These are phyloP conservation scores for Drosophila pruinosa DNA, from an alignment of 1,140 invertebrate species.

Conservation along the genomic window DNA sequence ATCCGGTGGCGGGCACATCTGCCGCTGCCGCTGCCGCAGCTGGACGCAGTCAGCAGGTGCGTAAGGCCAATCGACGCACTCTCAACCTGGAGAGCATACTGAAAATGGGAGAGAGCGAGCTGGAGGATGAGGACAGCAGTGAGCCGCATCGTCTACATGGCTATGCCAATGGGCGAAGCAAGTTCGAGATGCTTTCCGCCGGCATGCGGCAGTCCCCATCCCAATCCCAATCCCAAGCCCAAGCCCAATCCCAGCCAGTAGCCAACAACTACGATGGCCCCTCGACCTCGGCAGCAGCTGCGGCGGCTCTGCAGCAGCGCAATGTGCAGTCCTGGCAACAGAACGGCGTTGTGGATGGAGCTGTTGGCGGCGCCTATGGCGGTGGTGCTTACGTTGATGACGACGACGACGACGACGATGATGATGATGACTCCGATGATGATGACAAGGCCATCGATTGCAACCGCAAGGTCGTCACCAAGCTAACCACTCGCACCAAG, in stretches of 20 bases:
- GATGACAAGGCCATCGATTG: constrained; percentile 35
- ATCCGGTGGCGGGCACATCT: background rate
- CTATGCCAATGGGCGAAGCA: constrained; percentile 21
- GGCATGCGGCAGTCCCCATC: constrained; percentile 17
- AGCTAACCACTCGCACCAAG: constrained; percentile 73
- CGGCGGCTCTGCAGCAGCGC: constrained; percentile 18
- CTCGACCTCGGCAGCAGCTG: constrained; percentile 45
- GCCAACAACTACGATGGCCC: constrained; percentile 25
- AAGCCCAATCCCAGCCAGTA: background rate
- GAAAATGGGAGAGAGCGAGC: constrained; percentile 78
- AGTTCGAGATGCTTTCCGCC: constrained; percentile 64
- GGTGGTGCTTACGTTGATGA: background rate
- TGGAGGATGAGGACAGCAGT: constrained; percentile 65
- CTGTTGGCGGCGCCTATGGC: background rate
- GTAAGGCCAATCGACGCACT: constrained; percentile 58
- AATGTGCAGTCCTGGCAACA: background rate
- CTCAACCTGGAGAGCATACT: constrained; percentile 74
- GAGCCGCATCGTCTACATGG: constrained; percentile 29
- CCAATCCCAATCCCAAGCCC: no score
- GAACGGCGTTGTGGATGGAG: background rate
- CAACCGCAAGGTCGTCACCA: constrained; percentile 75
- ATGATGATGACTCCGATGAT: background rate
- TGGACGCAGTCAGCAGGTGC: constrained; percentile 26
- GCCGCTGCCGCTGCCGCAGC: background rate
- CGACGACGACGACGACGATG: constrained; percentile 7